Evolutionary conservation across 2,113 vertebrate species (phyloP).

Genomic region (Oncorhynchus tshawytscha): DNA sequence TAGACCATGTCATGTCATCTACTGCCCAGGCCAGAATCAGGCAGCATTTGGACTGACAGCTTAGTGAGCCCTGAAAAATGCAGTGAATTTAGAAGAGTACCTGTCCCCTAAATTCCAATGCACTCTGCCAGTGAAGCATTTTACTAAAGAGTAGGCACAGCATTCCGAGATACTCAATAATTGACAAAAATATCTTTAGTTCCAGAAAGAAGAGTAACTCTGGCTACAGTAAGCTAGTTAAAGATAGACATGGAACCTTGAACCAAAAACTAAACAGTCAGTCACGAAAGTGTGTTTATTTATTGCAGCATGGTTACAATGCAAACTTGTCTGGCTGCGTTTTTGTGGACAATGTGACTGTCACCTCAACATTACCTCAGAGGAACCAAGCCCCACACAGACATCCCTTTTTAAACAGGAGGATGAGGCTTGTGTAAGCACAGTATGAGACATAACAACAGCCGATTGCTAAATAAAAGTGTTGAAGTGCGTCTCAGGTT

Average conservation of each 20-base stretch:
- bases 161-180: conserved; percentile 31
- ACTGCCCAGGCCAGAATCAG: not conserved
- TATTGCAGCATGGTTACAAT: conserved; percentile 52
- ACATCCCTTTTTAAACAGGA: conserved; percentile 4
- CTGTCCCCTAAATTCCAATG: conserved; percentile 10
- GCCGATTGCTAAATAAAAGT: conserved; percentile 1
- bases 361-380: conserved; percentile 9
- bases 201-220: conserved; percentile 15
- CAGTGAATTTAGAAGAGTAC: conserved; percentile 26
- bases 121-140: not conserved
- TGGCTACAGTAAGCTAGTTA: conserved; percentile 29
- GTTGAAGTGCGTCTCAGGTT: not conserved
- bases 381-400: not conserved
- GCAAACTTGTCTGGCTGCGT: conserved; percentile 40
- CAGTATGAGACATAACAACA: conserved; percentile 8
- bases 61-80: conserved; percentile 6
- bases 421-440: not conserved
- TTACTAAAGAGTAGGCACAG: conserved; percentile 14
- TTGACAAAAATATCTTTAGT: conserved; percentile 9
- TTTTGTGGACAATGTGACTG: conserved; percentile 9
- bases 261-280: not conserved
- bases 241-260: not conserved
- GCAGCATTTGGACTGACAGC: conserved; percentile 18
- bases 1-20: conserved; percentile 18
- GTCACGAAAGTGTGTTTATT: conserved; percentile 45